Percentiles rank a stretch among this genome's conserved stretches.
Conservation (phyloP, 2,888 invertebrate species). For the Halictus quadricinctus region DNA sequence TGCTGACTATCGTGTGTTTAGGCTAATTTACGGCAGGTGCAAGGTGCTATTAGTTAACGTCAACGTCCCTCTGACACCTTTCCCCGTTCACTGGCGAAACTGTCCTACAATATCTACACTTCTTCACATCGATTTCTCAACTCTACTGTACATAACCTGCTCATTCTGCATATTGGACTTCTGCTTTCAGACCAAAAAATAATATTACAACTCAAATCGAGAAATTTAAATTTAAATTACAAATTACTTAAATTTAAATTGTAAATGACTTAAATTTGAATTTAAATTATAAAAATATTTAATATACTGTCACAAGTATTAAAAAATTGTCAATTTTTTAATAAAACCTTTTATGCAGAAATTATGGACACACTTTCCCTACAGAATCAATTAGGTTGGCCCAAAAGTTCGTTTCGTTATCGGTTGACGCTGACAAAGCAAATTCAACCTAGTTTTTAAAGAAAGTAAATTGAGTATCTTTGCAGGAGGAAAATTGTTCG, state of each 20-base stretch:
- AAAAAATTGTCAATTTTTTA: too few species aligned
- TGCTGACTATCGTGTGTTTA: slow-evolving; percentile 53
- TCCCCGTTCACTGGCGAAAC: not conserved
- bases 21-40: slow-evolving; percentile 30
- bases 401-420: too few species aligned
- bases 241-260: too few species aligned
- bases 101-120: not conserved
- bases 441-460: too few species aligned
- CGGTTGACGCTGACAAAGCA: too few species aligned
- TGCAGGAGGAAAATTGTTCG: too few species aligned
- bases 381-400: not conserved
- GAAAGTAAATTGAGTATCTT: too few species aligned
- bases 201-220: not conserved
- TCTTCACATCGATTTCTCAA: not conserved
- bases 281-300: too few species aligned
- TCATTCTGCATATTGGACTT: not conserved
- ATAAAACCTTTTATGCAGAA: not conserved
- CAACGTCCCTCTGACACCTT: not conserved
- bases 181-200: not conserved
- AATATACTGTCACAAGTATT: not conserved
- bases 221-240: too few species aligned
- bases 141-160: not conserved
- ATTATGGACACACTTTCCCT: not conserved
- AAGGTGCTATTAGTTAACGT: not conserved
- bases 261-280: too few species aligned